Base-by-base conservation (phyloP, 1,140 invertebrate genomes). In the Drosophila novamexicana region DNA sequence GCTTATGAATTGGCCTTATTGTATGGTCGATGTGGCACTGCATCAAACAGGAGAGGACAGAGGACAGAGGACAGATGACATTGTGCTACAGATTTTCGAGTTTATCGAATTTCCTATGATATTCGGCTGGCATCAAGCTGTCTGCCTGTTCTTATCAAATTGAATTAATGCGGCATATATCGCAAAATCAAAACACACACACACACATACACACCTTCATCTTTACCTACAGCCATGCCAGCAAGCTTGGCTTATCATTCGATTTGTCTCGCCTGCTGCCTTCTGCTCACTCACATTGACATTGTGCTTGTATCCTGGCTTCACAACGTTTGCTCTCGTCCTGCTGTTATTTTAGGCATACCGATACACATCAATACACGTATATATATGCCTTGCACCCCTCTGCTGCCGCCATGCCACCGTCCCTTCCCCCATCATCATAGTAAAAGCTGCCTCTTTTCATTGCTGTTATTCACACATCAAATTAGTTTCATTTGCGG, bases 401-500 rank as follows among this genome's bases (percentile, higher is more conserved):
- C 12, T 36, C 42, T 7, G 22, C 22, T 22, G 3, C 22, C 22
- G 2, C 22, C 22, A 18, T 22, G 7, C 7, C n/a, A 6, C 32
- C 2, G 1, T 12, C 12, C 16, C n/a, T 42, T 53, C 4, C 22
- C 22, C 22, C 22, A 29, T 29, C 22, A 29, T 29, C 22, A 29
- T 29, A 29, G 18, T 18, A 49, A 1, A 32, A 16, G 32, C 45
- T 36, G 29, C 40, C 32, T 54, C 70, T 49, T 36, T 59, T 62
- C 63, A 7, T 42, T 39, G 56, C 56, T 66, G 68, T 85, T 85
- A 78, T 85, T 85, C 81, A 86, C 82, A 85, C 81, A 85, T 85
- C 78, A 81, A 85, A 85, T 85, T 86, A 86, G 82, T 85, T 85
- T 78, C 78, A 86, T 86, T 81, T 85, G 81, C 64, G 82, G 81